These are phyloP conservation scores for Xenentodon cancila DNA, from an alignment of 2,797 vertebrate genomes.

Conservation along the genomic window DNA sequence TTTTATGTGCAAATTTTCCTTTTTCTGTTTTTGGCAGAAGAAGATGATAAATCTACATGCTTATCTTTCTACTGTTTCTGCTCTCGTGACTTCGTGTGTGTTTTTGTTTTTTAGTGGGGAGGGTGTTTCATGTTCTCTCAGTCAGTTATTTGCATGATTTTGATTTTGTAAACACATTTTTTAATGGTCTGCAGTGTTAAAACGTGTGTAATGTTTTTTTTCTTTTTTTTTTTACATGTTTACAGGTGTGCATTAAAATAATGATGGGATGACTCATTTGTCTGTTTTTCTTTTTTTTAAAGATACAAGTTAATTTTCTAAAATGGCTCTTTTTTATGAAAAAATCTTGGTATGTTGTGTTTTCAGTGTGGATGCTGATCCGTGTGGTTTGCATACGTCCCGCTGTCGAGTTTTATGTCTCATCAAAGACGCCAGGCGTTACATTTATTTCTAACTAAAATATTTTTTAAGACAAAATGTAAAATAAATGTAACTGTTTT, in stretches of 20 bases:
- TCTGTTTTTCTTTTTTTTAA: no score
- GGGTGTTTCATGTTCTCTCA: constrained; percentile 21
- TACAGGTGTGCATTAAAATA: constrained; percentile 64
- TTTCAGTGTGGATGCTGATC: no score
- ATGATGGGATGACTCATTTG: constrained; percentile 18
- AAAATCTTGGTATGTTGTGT: no score
- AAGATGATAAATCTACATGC: constrained; percentile 17
- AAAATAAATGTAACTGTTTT: no score
- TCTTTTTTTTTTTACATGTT: no score
- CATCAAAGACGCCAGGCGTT: no score
- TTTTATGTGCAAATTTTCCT: constrained; percentile 8
- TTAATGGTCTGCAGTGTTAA: constrained; percentile 55
- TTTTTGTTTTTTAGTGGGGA: background rate
- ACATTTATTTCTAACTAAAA: no score
- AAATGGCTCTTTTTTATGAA: no score
- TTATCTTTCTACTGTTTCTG: constrained; percentile 45
- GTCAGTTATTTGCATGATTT: constrained; percentile 63
- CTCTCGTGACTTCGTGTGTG: background rate
- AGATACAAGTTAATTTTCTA: no score
- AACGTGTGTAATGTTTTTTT: constrained; percentile 64
- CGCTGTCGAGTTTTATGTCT: no score
- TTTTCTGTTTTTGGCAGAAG: constrained; percentile 34
- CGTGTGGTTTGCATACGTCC: no score
- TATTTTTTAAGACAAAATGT: no score
- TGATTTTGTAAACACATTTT: constrained; percentile 64